Evolutionary conservation across 2,797 vertebrate genomes (phyloP), one percentile per base, ranked within the genome.

Genomic region (Poeciliopsis infans): DNA sequence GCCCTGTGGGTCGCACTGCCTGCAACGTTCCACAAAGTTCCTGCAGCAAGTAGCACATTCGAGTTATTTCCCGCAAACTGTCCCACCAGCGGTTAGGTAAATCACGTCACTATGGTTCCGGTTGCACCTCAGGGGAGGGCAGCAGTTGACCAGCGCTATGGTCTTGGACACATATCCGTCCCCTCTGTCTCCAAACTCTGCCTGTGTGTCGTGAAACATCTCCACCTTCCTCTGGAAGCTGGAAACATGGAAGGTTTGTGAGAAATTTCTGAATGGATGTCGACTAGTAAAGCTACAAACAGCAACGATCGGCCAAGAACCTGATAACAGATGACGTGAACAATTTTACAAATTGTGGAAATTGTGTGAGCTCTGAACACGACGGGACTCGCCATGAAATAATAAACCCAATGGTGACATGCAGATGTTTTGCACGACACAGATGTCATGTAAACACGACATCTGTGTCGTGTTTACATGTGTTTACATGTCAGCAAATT

Each of bases 211-310:
- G 4, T 98, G 97, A 92, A 98, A 98, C 72, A 96, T 92, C 85
- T 98, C 97, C 0, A 96, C 96, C 3, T 97, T 97, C 68, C 96
- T 97, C 94, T 98, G 97, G 91, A 99, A 98, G 87, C 97, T 98
- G 88, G 3, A 87, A 71, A 85, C 55, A 89, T 7, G 25, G 3
- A 81, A 2, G 6, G 70, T 84, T 81, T 5, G 75, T 76, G 3
- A 90, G 39, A 81, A 79, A 28, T 1, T 68, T 36, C 11, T 66
- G 16, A 69, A 86, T 51, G 1, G 31, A 73, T 18, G 15, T 33
- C 59, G 61, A 68, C 15, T 13, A 18, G n/a, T 73, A 7, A 13
- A 16, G 33, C 28, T 43, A 28, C 13, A 3, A 23, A 47, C 13
- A 64, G 36, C 18, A 39, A 8, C 5, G 13, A 39, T 53, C 1